These are phyloP conservation scores for Cacajao melanocephalus DNA, from an alignment of 2,797 vertebrate species.

Conservation along the genomic window DNA sequence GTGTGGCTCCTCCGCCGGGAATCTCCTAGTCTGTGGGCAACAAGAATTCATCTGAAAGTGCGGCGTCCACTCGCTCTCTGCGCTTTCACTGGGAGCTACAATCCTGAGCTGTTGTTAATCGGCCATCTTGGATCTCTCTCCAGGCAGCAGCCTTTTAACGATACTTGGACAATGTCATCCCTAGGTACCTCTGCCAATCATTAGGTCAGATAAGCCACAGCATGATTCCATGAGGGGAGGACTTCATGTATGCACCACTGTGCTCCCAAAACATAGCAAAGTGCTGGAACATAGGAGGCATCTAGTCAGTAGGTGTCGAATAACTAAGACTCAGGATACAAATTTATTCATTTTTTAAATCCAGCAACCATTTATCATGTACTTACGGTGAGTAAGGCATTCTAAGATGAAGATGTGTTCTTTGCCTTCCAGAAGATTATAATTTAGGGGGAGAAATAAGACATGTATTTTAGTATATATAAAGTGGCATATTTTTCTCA, in stretches of 20 bases:
- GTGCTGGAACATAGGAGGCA: background rate
- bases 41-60: too few relatives aligned
- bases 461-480: background rate
- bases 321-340: background rate
- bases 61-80: too few relatives aligned
- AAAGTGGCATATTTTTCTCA: background rate
- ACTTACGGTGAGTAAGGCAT: background rate
- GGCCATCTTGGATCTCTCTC: too few relatives aligned
- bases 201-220: background rate
- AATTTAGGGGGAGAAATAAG: background rate
- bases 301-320: background rate
- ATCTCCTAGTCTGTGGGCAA: too few relatives aligned
- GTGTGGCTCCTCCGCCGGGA: too few relatives aligned
- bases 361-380: background rate
- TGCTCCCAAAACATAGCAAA: background rate
- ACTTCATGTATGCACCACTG: background rate
- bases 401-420: background rate
- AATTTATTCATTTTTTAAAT: background rate
- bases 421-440: background rate
- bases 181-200: background rate
- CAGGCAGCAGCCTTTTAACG: background rate
- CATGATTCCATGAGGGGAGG: background rate
- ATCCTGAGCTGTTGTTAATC: too few relatives aligned
- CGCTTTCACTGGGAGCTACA: too few relatives aligned
- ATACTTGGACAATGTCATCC: background rate